These are phyloP conservation scores for Asarcornis scutulata DNA, from an alignment of 2,113 vertebrate species.

Conservation along the genomic window DNA sequence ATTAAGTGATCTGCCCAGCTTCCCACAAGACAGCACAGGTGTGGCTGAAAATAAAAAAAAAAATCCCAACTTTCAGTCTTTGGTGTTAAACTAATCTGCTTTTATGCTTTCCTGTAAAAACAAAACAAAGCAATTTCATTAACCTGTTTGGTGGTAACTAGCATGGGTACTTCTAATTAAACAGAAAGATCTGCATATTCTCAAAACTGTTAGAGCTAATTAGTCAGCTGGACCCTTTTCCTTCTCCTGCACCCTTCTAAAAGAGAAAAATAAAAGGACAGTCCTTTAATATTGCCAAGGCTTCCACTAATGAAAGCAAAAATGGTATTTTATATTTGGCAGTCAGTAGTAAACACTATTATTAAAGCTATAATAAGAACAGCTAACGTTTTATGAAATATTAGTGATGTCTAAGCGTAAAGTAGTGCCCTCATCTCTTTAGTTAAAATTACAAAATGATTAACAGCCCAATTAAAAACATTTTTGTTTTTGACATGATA, in stretches of 20 bases:
- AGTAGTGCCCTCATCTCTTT: constrained; percentile 21
- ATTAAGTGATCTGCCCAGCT: constrained; percentile 49
- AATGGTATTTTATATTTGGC: constrained; percentile 32
- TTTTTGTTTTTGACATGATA: constrained; percentile 68
- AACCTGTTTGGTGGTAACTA: neutral
- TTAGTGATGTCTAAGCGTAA: constrained; percentile 47
- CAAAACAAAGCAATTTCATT: neutral
- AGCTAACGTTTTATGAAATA: constrained; percentile 57
- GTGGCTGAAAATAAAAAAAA: constrained; percentile 22
- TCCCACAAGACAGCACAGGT: constrained; percentile 18
- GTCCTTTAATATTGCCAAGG: constrained; percentile 23
- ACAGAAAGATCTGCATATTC: neutral
- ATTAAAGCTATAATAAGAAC: constrained; percentile 61
- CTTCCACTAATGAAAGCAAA: constrained; percentile 34
- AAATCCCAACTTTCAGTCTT: neutral
- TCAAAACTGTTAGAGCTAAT: neutral
- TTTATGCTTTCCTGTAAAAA: neutral
- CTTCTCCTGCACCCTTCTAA: neutral
- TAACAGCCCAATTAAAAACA: constrained; percentile 70
- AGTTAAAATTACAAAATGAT: constrained; percentile 70
- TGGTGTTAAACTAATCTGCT: constrained; percentile 10
- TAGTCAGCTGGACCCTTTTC: neutral
- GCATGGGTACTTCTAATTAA: neutral
- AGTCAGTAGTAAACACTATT: constrained; percentile 41
- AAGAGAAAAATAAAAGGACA: neutral